Evolutionary conservation across 2,888 invertebrate genomes (phyloP).

Genomic region (Luperina nickerlii): DNA sequence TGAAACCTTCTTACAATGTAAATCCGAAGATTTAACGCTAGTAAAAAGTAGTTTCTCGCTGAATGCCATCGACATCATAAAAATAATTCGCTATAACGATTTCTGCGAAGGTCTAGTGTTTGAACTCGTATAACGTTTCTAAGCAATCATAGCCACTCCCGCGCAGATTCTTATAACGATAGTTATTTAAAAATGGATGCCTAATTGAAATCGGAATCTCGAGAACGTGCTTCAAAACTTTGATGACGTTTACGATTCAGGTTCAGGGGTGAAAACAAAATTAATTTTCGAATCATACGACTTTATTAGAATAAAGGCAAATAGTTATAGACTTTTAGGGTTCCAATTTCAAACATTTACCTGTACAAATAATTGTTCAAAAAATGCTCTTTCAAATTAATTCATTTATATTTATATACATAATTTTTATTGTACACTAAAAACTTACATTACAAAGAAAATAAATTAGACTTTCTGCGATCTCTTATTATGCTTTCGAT

Average conservation of each 20-base stretch:
- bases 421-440: background rate
- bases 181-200: background rate
- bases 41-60: slow-evolving; percentile 43
- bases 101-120: slow-evolving; percentile 45
- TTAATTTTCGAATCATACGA: background rate
- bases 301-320: no score
- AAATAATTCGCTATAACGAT: slow-evolving; percentile 45
- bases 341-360: background rate
- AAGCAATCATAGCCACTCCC: slow-evolving; percentile 38
- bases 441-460: background rate
- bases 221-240: background rate
- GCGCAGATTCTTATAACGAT: background rate
- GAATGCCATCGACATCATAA: slow-evolving; percentile 57
- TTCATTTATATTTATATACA: background rate
- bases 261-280: background rate
- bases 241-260: background rate
- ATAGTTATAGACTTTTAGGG: background rate
- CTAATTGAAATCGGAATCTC: background rate
- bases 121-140: slow-evolving; percentile 21
- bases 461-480: background rate
- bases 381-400: background rate
- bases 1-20: slow-evolving; percentile 39
- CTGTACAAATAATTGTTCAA: background rate
- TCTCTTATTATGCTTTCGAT: background rate
- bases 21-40: slow-evolving; percentile 33